phyloP scores from a whole-genome alignment of 2,888 invertebrate genomes.

The Mallateleia sp. region DNA sequence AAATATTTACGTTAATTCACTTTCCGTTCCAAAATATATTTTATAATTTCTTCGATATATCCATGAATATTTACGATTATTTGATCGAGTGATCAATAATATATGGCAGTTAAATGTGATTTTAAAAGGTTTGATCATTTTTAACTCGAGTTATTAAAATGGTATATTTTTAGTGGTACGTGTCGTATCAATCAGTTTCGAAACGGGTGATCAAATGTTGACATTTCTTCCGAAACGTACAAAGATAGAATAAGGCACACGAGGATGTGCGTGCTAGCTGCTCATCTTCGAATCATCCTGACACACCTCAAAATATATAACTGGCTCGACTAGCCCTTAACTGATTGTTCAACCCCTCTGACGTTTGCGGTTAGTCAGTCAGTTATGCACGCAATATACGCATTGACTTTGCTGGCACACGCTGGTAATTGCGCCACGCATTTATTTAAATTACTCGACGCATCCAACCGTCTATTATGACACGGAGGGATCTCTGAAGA shows the following conservation, averaged over 20 bases:
- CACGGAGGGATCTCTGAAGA: slow-evolving; percentile 64
- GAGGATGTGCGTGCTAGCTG: slow-evolving; percentile 83
- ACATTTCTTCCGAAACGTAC: too few species aligned
- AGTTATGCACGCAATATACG: slow-evolving; percentile 87
- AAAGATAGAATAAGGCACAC: slow-evolving; percentile 25
- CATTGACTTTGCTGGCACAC: slow-evolving; percentile 85
- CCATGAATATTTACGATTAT: too few species aligned
- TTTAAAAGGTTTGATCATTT: too few species aligned
- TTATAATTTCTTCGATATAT: too few species aligned
- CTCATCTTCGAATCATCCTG: slow-evolving; percentile 80
- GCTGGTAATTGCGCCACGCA: slow-evolving; percentile 79
- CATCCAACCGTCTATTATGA: slow-evolving; percentile 80
- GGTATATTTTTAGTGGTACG: too few species aligned
- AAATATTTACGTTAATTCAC: too few species aligned
- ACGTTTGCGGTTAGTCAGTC: slow-evolving; percentile 86
- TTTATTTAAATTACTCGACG: slow-evolving; percentile 85
- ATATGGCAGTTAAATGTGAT: too few species aligned
- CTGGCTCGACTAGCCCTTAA: slow-evolving; percentile 83
- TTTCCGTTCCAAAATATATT: too few species aligned
- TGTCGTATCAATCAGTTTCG: too few species aligned
- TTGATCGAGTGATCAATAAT: too few species aligned
- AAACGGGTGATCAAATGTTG: too few species aligned
- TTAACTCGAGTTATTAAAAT: too few species aligned
- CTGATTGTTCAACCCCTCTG: slow-evolving; percentile 82
- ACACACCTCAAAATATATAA: slow-evolving; percentile 79